Evolutionary conservation across 2,797 vertebrate species (phyloP), one percentile per base, ranked within the genome.

Genomic region (Gambelia wislizenii): DNA sequence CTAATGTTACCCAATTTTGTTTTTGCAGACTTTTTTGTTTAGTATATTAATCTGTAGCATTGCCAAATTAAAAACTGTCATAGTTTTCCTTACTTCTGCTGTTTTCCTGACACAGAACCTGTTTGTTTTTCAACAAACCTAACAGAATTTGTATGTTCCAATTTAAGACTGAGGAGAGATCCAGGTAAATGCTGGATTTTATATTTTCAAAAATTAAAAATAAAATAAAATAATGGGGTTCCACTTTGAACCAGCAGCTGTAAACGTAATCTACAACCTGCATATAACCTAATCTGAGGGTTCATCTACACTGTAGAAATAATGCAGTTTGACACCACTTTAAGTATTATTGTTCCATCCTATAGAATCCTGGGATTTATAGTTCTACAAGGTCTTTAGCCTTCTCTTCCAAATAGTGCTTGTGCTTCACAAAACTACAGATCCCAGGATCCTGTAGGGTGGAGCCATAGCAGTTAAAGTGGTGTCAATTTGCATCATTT

Each of bases 221-320:
- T 56, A 18, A 56, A 59, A 54, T 14, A 22, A 6, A 59, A 39
- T 36, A 22, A 7, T 56, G 54, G 33, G 30, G 3, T 47, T 22
- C 20, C 44, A 20, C 20, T 64, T 20, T 83, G 44, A 44, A 30
- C 22, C 10, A 72, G 25, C 20, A 39, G 52, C 70, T 52, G 22
- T 25, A 72, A 67, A 14, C 54, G 36, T 70, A 72, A 54, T 84
- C 49, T 72, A 6, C 72, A 84, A 54, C 49, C 22, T 27, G 47
- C 36, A 52, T 49, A 84, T 47, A 27, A 13, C 22, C n/a, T 54
- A 84, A 84, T 84, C 83, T 52, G 72, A 84, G n/a, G n/a, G n/a
- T n/a, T n/a, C n/a, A n/a, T n/a, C n/a, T n/a, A n/a, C n/a, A n/a
- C n/a, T n/a, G n/a, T n/a, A n/a, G n/a, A n/a, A n/a, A n/a, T n/a